Evolutionary conservation across 2,888 invertebrate genomes (phyloP), one percentile per base, ranked within the genome.

Genomic region (Leptura quadrifasciata): DNA sequence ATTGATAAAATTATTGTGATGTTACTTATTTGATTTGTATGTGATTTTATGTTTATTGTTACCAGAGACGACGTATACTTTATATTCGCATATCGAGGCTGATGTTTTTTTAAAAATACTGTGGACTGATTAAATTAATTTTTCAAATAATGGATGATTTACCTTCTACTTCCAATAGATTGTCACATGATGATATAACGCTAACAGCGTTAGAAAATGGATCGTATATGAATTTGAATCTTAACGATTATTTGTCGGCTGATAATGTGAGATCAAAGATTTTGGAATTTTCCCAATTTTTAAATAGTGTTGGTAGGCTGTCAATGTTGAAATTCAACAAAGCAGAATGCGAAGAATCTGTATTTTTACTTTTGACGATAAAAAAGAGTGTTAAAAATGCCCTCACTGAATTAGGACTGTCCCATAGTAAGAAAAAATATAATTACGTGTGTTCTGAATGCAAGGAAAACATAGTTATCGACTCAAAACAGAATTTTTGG

Each of bases 321-420:
- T 67, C 76, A 74, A 58, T 84, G 55, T 64, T 81, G 20, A 75
- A 78, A 63, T 80, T 77, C 8, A 64, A 75, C n/a, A 39, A 57
- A 55, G 27, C 75, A 10, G 79, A 83, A 61, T 79, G 60, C 31
- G 79, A 83, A 68, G 74, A 79, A 55, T 65, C 82, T 21, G 74
- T 81, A 6, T 82, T 74, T 71, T 65, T 85, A 60, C 75, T 85
- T 12, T 57, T 81, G 24, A 76, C 75, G 57, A 76, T 85, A 71
- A 84, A 83, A 73, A 84, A 82, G 72, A 83, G 73, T 31, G 75
- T 84, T 15, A 80, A 82, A 71, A 63, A 64, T 74, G 77, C 81
- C 21, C 64, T 83, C n/a, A 75, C 74, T 9, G 81, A 81, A 67
- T 39, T 83, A 20, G 81, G 81, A 31, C 75, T 76, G 39, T 78